Base-by-base conservation (phyloP, 1,140 invertebrate species). In the Cepaea nemoralis region DNA sequence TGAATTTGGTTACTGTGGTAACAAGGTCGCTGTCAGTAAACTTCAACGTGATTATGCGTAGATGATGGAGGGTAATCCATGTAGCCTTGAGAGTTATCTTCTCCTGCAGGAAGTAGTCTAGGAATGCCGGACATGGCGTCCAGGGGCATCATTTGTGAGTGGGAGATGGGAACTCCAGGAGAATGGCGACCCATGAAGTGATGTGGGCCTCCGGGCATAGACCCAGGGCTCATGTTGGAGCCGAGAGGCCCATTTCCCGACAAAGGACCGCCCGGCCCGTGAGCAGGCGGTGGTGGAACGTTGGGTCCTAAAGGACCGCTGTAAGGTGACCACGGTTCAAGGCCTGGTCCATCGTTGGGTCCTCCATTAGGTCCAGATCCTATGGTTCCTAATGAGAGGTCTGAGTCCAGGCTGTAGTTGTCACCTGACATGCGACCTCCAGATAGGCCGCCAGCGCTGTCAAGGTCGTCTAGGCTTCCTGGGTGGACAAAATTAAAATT, bases 21-120 rank as follows among this genome's bases (percentile, higher is more conserved):
- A n/a, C n/a, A n/a, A 59, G 24, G 67, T 74, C 8, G 8, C 27
- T 42, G 33, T 63, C 63, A 91, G 77, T 90, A 91, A 35, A 90
- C 90, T 81, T 90, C 90, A 59, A 91, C 90, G 84, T 91, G 90
- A 79, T 87, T 90, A 81, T 88, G 89, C 42, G 80, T 88, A 75
- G 87, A 85, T 37, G 78, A 82, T 37, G 85, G 84, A 24, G 87
- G 86, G 70, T 89, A 90, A 78, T 90, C 88, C 37, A 86, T 82
- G 84, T 86, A 90, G 33, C 86, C 83, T 78, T 85, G 84, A 37
- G 83, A 82, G 81, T 70, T 77, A 31, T 70, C 77, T 31, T 81
- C 80, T 14, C 69, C 76, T 35, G 83, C 27, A 12, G 83, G 80
- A 37, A 81, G 40, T 37, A 83, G 66, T 8, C 80, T 39, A 12